These are phyloP conservation scores for Lypha dubia DNA, from an alignment of 2,888 invertebrate genomes.

Conservation along the genomic window DNA sequence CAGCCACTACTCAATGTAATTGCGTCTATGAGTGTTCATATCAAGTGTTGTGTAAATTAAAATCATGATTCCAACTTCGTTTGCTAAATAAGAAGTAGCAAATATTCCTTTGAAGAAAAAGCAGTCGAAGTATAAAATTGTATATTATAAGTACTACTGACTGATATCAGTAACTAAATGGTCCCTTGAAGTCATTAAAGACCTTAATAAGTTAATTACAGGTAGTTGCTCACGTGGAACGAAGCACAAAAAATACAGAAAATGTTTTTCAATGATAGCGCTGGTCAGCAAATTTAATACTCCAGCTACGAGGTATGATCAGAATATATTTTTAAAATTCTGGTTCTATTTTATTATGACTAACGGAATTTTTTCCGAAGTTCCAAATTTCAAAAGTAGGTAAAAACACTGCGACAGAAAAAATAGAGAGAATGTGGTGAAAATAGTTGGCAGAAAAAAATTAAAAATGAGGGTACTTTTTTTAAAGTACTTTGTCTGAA, in stretches of 20 bases:
- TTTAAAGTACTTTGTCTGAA: too few species aligned
- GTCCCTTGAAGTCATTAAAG: slow-evolving; percentile 36
- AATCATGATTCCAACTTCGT: slow-evolving; percentile 41
- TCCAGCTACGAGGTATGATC: not conserved
- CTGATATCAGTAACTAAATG: slow-evolving; percentile 34
- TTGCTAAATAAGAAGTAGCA: slow-evolving; percentile 22
- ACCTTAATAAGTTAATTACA: slow-evolving; percentile 64
- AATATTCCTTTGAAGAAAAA: not conserved
- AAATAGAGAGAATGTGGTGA: too few species aligned
- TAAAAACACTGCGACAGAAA: too few species aligned
- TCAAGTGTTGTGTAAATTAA: slow-evolving; percentile 57
- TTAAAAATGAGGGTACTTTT: not conserved
- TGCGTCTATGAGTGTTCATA: slow-evolving; percentile 17
- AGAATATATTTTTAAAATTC: not conserved
- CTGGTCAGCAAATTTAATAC: not conserved
- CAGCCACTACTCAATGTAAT: not conserved
- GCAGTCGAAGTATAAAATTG: slow-evolving; percentile 13
- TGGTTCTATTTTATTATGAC: too few species aligned
- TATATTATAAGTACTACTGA: slow-evolving; percentile 14
- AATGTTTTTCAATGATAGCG: not conserved
- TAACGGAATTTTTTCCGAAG: too few species aligned
- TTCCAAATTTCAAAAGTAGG: too few species aligned
- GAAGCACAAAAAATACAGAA: slow-evolving; percentile 6
- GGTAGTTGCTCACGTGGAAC: slow-evolving; percentile 58
- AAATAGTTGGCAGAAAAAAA: too few species aligned